A percentile compares a stretch with the other conserved stretches of the same genome.
Conservation (phyloP, 2,888 invertebrate species). For the Limnephilus auricula region DNA sequence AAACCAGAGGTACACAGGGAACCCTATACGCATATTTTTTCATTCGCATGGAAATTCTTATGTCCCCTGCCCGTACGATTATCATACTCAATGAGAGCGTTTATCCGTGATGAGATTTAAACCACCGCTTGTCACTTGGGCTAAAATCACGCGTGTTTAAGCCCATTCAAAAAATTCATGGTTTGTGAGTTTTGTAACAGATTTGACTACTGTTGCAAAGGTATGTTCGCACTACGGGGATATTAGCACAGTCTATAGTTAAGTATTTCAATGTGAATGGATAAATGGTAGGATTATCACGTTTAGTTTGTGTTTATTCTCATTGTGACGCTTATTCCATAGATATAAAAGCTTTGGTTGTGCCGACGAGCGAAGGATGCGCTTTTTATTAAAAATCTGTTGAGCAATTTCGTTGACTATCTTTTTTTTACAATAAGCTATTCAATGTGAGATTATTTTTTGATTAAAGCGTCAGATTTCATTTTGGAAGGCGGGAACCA, state of each 20-base stretch:
- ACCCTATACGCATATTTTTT: not conserved
- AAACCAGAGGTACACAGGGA: too few species aligned
- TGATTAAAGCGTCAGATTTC: not conserved
- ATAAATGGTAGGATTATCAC: not conserved
- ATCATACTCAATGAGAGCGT: slow-evolving; percentile 3
- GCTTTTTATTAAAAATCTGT: not conserved
- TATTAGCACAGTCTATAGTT: not conserved
- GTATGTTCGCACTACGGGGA: not conserved
- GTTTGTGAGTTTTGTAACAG: not conserved
- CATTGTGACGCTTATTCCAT: not conserved
- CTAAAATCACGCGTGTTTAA: not conserved
- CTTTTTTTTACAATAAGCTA: not conserved
- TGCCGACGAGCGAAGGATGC: not conserved
- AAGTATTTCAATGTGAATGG: not conserved
- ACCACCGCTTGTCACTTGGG: slow-evolving; percentile 32
- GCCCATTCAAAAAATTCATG: not conserved
- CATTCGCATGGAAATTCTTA: not conserved
- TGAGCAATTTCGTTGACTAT: not conserved
- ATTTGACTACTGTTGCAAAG: not conserved
- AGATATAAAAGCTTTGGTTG: not conserved
- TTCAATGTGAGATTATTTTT: not conserved
- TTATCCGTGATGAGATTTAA: slow-evolving; percentile 20
- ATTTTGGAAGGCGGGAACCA: too few species aligned
- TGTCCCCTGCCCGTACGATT: not conserved
- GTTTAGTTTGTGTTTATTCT: not conserved